Conservation (phyloP, 1,140 invertebrate species). For the Drosophila guanche region DNA sequence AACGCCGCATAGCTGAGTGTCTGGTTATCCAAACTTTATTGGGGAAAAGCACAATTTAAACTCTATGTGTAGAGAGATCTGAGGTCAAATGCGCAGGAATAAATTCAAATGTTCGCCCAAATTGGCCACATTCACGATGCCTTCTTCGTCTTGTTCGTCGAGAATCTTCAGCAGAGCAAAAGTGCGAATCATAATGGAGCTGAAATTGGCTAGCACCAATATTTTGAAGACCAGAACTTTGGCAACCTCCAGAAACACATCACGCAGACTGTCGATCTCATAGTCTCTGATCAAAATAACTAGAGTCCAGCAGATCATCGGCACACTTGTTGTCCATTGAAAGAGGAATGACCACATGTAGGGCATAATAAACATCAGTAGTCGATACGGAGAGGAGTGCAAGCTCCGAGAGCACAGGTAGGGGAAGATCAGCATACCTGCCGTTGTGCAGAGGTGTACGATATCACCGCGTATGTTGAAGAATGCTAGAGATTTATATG, state of each 20-base stretch:
- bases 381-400: no score
- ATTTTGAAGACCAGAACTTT: constrained; percentile 29
- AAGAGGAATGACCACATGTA: no score
- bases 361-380: no score
- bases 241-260: background rate
- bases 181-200: background rate
- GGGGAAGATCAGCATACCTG: background rate
- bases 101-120: constrained; percentile 37
- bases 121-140: constrained; percentile 15
- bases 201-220: constrained; percentile 10
- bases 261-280: background rate
- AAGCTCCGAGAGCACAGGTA: constrained; percentile 20
- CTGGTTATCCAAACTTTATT: constrained; percentile 4
- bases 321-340: no score
- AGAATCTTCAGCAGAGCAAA: background rate
- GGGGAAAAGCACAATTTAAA: background rate
- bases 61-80: no score
- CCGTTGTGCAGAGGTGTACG: fast-evolving
- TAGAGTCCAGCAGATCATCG: no score
- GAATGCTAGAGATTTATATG: constrained; percentile 1
- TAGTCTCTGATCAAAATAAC: background rate
- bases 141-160: background rate
- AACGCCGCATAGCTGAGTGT: no score
- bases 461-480: background rate
- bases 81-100: constrained; percentile 19